Evolutionary conservation across 2,113 vertebrate genomes (phyloP).

Genomic region (Charadrius vociferus): DNA sequence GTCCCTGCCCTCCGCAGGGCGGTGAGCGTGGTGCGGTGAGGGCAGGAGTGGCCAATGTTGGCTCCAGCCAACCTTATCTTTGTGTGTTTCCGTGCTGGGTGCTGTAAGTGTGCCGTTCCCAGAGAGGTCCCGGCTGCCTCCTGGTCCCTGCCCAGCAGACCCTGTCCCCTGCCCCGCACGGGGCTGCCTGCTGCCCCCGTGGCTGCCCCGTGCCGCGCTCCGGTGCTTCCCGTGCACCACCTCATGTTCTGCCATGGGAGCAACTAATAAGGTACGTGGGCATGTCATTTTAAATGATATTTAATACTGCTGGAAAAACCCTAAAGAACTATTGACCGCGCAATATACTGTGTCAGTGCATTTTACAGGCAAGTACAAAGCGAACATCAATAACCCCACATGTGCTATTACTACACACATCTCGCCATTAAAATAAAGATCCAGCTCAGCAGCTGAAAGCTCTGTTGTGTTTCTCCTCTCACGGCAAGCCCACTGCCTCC

Average conservation of each 20-base stretch:
- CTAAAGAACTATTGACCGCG: not conserved
- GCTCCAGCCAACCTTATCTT: not conserved
- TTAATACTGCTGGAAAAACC: constrained; percentile 37
- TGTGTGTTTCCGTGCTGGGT: not conserved
- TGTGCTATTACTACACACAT: not conserved
- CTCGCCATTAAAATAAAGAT: constrained; percentile 25
- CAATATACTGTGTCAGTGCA: constrained; percentile 46
- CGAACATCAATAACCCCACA: constrained; percentile 44
- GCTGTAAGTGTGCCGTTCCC: fast-evolving
- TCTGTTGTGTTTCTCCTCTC: not conserved
- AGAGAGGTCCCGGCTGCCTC: fast-evolving
- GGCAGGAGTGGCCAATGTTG: not conserved
- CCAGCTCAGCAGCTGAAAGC: not conserved
- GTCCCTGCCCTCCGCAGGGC: not conserved
- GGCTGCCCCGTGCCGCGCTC: fast-evolving
- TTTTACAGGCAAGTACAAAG: constrained; percentile 45
- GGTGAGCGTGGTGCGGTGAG: fast-evolving
- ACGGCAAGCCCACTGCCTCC: not conserved
- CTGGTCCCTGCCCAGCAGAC: not conserved
- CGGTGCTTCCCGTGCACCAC: fast-evolving
- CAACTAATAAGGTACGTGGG: not conserved
- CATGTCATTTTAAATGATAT: constrained; percentile 14
- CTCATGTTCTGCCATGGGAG: fast-evolving
- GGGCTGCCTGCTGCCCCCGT: not conserved
- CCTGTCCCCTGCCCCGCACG: fast-evolving